A percentile compares a stretch with the other conserved stretches of the same genome.
Evolutionary conservation across 2,888 invertebrate genomes (phyloP).

Genomic region (Callinectes sapidus): DNA sequence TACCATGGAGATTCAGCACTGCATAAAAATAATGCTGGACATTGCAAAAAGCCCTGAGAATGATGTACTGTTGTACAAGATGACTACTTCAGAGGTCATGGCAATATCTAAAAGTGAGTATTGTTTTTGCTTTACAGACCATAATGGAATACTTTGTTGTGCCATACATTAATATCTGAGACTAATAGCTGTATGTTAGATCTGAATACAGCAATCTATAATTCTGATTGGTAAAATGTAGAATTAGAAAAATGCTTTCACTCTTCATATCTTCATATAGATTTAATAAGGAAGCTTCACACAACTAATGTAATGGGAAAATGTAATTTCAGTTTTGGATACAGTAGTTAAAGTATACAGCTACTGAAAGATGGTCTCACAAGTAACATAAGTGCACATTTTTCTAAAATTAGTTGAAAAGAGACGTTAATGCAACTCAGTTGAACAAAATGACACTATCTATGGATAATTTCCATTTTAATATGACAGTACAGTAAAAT

Average conservation of each 20-base stretch:
- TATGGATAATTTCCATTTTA: background rate
- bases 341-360: background rate
- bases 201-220: background rate
- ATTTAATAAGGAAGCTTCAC: background rate
- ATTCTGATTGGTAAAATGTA: background rate
- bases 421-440: no score
- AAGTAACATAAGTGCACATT: background rate
- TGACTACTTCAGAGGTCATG: no score
- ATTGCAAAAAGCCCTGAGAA: no score
- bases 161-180: no score
- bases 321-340: background rate
- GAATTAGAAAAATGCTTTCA: background rate
- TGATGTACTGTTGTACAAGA: no score
- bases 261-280: background rate
- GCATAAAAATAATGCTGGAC: no score
- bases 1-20: no score
- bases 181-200: no score
- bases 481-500: background rate
- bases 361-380: background rate
- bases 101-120: no score
- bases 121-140: no score
- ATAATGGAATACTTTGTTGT: no score
- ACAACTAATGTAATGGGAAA: background rate
- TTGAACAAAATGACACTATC: background rate
- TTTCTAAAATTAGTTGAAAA: no score